phyloP scores from a whole-genome alignment of 92 coral and sea anemone species.

The Pocillopora meandrina region DNA sequence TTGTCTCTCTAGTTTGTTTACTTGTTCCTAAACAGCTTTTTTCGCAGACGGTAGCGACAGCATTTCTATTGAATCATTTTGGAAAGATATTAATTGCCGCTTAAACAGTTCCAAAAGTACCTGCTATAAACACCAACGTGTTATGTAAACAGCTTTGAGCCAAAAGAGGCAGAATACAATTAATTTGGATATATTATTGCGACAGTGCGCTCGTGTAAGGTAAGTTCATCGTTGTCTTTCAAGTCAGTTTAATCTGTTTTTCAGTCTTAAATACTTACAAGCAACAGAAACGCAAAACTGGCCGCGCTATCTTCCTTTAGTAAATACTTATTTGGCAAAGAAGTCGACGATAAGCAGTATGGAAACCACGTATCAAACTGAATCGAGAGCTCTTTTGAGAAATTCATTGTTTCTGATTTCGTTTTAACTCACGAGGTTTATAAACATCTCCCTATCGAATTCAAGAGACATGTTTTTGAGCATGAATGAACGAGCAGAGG shows the following conservation, averaged over 20 bases:
- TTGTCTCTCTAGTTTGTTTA: no score
- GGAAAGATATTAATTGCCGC: neutral
- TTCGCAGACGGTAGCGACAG: neutral
- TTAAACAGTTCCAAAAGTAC: neutral
- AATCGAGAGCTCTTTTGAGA: no score
- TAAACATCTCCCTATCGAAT: no score
- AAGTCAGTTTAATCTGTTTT: neutral
- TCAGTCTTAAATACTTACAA: neutral
- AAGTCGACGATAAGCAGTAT: no score
- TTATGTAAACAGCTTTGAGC: constrained; percentile 25
- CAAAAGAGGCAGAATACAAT: constrained; percentile 3
- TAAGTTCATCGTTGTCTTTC: neutral
- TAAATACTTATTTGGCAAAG: no score
- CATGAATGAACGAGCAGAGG: no score
- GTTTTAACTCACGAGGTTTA: no score
- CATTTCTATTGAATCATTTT: neutral
- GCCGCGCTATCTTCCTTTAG: no score
- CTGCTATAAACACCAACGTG: constrained; percentile 8
- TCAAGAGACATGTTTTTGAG: no score
- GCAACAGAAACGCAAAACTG: neutral
- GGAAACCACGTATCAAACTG: no score
- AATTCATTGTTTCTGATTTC: no score
- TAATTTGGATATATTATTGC: constrained; percentile 10
- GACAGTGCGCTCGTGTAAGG: neutral
- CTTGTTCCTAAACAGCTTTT: neutral